Evolutionary conservation across 2,888 invertebrate species (phyloP).

Genomic region (Phalera bucephala): DNA sequence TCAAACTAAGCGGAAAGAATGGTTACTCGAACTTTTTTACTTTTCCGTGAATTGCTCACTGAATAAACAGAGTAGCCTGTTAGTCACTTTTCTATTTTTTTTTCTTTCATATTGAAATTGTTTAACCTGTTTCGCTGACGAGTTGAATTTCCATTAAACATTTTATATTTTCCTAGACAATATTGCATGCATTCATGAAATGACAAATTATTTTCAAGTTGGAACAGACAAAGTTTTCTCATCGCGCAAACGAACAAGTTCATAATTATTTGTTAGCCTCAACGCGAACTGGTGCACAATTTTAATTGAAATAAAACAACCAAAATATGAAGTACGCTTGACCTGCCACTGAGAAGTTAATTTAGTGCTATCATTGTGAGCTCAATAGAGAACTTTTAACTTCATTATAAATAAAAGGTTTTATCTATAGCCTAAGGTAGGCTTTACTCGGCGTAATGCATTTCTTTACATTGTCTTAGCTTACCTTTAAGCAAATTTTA

Average conservation of each 20-base stretch:
- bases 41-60: slow-evolving; percentile 21
- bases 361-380: slow-evolving; percentile 33
- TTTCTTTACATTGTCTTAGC: no score
- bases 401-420: slow-evolving; percentile 1
- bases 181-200: slow-evolving; percentile 27
- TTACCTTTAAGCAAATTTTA: no score
- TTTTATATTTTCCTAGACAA: slow-evolving; percentile 16
- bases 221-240: slow-evolving; percentile 62
- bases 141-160: slow-evolving; percentile 21
- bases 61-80: slow-evolving; percentile 14
- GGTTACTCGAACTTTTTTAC: slow-evolving; percentile 21
- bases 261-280: slow-evolving; percentile 68
- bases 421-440: background rate
- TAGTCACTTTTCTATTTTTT: slow-evolving; percentile 17
- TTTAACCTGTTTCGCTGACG: slow-evolving; percentile 16
- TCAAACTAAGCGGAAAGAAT: slow-evolving; percentile 20
- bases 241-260: slow-evolving; percentile 61
- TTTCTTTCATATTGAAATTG: slow-evolving; percentile 20
- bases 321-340: slow-evolving; percentile 55
- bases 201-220: slow-evolving; percentile 46
- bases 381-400: slow-evolving; percentile 15
- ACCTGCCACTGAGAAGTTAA: slow-evolving; percentile 52
- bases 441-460: no score
- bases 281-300: slow-evolving; percentile 48
- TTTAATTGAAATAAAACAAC: slow-evolving; percentile 71